Conservation (phyloP, 2,113 vertebrate genomes). For the Micromys minutus region DNA sequence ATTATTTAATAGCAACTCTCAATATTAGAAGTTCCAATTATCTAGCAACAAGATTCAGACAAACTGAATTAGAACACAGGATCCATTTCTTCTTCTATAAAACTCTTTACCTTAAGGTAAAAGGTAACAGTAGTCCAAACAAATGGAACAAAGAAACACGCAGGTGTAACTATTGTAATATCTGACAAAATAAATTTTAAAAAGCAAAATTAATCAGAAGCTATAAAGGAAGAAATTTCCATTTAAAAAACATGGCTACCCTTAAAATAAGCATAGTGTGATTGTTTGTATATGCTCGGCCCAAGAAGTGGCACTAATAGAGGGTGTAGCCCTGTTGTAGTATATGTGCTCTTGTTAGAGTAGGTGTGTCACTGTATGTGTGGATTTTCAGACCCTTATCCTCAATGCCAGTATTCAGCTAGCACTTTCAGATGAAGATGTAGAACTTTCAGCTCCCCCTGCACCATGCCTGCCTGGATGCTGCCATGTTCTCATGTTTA, state of each 20-base stretch:
- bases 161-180: not conserved
- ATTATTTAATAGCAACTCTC: not conserved
- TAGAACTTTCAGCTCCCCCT: too few relatives aligned
- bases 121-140: not conserved
- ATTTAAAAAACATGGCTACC: not conserved
- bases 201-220: not conserved
- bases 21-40: not conserved
- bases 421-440: too few relatives aligned
- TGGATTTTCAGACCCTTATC: too few relatives aligned
- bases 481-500: too few relatives aligned
- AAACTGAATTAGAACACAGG: not conserved
- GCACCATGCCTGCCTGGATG: too few relatives aligned
- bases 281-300: too few relatives aligned
- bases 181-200: not conserved
- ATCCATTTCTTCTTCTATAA: not conserved
- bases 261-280: not conserved
- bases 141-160: not conserved
- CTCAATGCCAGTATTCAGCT: too few relatives aligned
- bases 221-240: not conserved
- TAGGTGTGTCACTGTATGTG: too few relatives aligned
- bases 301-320: too few relatives aligned
- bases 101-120: not conserved
- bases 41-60: not conserved
- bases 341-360: too few relatives aligned
- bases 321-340: too few relatives aligned